Conservation (phyloP, 2,113 vertebrate species). For the Erinaceus europaeus region DNA sequence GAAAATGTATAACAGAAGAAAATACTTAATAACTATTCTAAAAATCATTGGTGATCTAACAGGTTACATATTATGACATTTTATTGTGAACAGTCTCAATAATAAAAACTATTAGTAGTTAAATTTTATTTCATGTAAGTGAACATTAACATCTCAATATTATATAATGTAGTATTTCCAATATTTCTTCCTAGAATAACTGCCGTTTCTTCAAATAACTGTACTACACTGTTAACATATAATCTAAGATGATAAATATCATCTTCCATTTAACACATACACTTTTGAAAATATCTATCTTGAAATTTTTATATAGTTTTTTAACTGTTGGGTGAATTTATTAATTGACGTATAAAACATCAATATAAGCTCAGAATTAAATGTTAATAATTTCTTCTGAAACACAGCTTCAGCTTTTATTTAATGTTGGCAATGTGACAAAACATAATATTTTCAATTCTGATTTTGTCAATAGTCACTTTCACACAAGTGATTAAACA, state of each 20-base stretch:
- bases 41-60: not conserved
- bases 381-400: conserved; percentile 69
- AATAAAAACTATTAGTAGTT: not conserved
- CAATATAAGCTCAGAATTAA: conserved; percentile 40
- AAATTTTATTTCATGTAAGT: conserved; percentile 7
- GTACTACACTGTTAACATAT: not conserved
- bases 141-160: not conserved
- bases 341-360: not conserved
- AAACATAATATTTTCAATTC: conserved; percentile 59
- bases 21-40: not conserved
- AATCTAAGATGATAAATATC: not conserved
- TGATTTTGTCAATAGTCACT: conserved; percentile 44
- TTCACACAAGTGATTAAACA: conserved; percentile 52
- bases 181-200: not conserved
- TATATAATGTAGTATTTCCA: not conserved
- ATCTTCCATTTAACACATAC: not conserved
- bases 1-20: not conserved
- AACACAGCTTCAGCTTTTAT: conserved; percentile 42
- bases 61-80: not conserved
- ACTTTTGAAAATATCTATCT: conserved; percentile 38
- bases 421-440: conserved; percentile 30
- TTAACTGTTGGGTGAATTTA: conserved; percentile 9
- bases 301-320: not conserved
- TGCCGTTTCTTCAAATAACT: not conserved
- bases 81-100: conserved; percentile 14